These are phyloP conservation scores for Meles meles DNA, from an alignment of 2,113 vertebrate genomes.

Conservation along the genomic window DNA sequence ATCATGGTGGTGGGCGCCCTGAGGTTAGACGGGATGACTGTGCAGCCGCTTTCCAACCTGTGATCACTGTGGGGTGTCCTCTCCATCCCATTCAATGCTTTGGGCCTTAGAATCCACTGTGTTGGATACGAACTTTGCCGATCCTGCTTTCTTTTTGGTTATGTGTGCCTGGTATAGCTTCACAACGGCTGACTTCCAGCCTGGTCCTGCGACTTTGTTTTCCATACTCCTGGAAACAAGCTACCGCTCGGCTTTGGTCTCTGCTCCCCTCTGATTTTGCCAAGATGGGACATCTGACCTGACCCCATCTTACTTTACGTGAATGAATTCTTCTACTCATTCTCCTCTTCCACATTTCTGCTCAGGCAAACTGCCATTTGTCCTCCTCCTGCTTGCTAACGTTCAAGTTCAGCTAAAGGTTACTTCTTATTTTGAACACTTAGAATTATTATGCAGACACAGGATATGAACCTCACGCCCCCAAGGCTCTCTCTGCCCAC, in stretches of 20 bases:
- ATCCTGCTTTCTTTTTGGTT: not conserved
- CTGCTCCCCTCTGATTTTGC: not conserved
- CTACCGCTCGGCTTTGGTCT: not conserved
- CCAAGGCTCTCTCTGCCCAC: too few relatives aligned
- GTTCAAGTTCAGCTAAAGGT: not conserved
- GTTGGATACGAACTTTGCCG: not conserved
- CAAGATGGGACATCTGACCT: not conserved
- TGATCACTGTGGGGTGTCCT: not conserved
- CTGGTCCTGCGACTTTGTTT: not conserved
- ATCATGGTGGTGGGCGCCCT: rapidly evolving
- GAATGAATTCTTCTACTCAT: not conserved
- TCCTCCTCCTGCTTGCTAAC: not conserved
- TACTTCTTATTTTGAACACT: not conserved
- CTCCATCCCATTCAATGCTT: not conserved
- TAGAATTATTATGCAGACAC: not conserved
- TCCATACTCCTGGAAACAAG: not conserved
- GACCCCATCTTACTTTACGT: not conserved
- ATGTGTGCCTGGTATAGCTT: not conserved
- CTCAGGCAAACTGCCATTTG: not conserved
- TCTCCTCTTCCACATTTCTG: not conserved
- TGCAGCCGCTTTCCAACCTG: not conserved
- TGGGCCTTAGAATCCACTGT: not conserved
- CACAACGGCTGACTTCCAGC: not conserved
- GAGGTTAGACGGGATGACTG: too few relatives aligned
- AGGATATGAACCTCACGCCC: not conserved